These are phyloP conservation scores for Ammodytes dubius DNA, from an alignment of 2,113 vertebrate genomes.

Conservation along the genomic window DNA sequence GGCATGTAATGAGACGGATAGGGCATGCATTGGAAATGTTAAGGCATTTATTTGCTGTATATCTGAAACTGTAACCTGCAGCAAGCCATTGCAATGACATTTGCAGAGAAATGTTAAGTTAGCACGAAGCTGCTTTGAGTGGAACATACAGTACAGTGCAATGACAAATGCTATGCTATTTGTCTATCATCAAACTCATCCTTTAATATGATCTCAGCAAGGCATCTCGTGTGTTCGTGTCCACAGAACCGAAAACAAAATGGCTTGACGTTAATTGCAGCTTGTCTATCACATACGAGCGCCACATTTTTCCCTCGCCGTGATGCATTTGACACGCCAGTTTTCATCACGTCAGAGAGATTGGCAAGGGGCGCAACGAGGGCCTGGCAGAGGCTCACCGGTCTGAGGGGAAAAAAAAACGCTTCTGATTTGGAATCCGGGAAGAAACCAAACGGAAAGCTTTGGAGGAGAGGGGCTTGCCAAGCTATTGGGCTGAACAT, in stretches of 20 bases:
- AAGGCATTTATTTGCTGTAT: constrained; percentile 20
- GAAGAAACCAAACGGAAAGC: constrained; percentile 49
- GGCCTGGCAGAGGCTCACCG: constrained; percentile 37
- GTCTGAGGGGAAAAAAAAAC: constrained; percentile 28
- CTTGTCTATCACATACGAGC: constrained; percentile 51
- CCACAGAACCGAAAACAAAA: not conserved
- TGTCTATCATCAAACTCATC: not conserved
- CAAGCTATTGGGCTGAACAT: constrained; percentile 33
- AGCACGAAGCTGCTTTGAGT: constrained; percentile 10
- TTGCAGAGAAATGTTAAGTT: constrained; percentile 40
- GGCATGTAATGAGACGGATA: constrained; percentile 12
- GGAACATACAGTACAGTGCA: not conserved
- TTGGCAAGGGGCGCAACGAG: constrained; percentile 46
- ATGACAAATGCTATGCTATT: not conserved
- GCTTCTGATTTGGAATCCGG: constrained; percentile 49
- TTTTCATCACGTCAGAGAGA: constrained; percentile 65
- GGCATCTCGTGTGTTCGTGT: not conserved
- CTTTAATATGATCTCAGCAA: not conserved
- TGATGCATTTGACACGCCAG: constrained; percentile 55
- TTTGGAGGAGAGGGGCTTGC: constrained; percentile 29
- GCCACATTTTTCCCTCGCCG: constrained; percentile 27
- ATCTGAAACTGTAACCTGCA: constrained; percentile 36
- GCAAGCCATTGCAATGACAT: constrained; percentile 40
- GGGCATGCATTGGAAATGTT: constrained; percentile 14
- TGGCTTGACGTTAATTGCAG: constrained; percentile 47